phyloP scores from a whole-genome alignment of 2,888 invertebrate genomes.

The Mythimna ferrago region DNA sequence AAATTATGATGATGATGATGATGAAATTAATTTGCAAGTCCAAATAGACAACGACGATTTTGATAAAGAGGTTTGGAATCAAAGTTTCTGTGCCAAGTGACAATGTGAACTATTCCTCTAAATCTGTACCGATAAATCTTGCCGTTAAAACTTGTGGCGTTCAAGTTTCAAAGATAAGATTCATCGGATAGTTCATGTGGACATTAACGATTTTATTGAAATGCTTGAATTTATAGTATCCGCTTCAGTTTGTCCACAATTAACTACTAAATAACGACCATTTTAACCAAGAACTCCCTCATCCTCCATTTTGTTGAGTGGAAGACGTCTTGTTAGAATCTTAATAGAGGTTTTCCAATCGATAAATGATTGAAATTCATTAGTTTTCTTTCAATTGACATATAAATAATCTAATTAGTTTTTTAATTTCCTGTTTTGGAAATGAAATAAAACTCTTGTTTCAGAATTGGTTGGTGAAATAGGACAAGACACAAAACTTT shows the following conservation, averaged over 20 bases:
- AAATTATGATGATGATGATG: no score
- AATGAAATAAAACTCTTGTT: background rate
- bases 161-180: background rate
- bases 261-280: background rate
- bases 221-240: background rate
- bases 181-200: background rate
- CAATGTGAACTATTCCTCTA: background rate
- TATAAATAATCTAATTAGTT: no score
- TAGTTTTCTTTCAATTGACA: no score
- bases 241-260: background rate
- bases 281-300: slow-evolving; percentile 1
- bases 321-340: background rate
- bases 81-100: background rate
- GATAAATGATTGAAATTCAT: slow-evolving; percentile 18
- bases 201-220: background rate
- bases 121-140: background rate
- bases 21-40: background rate
- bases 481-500: no score
- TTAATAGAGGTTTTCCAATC: background rate
- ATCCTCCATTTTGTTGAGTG: background rate
- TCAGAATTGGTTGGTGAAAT: no score
- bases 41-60: background rate
- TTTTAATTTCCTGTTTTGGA: no score
- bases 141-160: no score
- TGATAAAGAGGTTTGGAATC: background rate